A percentile compares a stretch with the other conserved stretches of the same genome.
phyloP scores from a whole-genome alignment of 2,888 invertebrate genomes.

The Tetranychus piercei region DNA sequence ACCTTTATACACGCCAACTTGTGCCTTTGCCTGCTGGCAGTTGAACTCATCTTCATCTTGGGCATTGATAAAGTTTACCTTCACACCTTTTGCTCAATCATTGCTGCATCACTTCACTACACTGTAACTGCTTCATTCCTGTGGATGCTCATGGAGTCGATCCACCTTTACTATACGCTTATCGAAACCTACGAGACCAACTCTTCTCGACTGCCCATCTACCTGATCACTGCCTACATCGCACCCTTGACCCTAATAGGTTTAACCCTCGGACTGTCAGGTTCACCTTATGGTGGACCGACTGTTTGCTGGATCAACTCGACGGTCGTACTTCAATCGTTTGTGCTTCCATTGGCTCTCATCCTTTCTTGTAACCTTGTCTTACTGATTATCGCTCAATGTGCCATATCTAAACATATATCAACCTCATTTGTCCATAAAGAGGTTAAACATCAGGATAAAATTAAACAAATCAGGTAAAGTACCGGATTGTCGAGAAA shows the following conservation, averaged over 20 bases:
- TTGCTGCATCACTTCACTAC: conserved; percentile 56
- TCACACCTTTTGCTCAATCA: conserved; percentile 62
- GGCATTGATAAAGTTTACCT: conserved; percentile 75
- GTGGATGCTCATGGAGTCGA: conserved; percentile 93
- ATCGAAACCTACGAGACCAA: conserved; percentile 83
- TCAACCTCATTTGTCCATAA: conserved; percentile 5
- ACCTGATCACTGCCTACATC: conserved; percentile 70
- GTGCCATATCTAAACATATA: not conserved
- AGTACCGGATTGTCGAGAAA: too few species aligned
- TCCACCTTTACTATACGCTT: conserved; percentile 83
- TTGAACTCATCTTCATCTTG: conserved; percentile 70
- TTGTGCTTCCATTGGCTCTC: conserved; percentile 70
- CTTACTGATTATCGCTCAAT: conserved; percentile 59
- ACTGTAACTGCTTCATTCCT: conserved; percentile 78
- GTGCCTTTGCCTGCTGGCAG: conserved; percentile 70
- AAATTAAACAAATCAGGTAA: conserved; percentile 8
- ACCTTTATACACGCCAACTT: conserved; percentile 90
- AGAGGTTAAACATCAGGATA: conserved; percentile 8
- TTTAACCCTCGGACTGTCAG: not conserved
- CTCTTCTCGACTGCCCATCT: conserved; percentile 69
- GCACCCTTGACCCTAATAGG: conserved; percentile 56
- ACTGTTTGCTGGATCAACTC: not conserved
- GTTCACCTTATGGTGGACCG: not conserved
- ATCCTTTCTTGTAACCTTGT: conserved; percentile 67
- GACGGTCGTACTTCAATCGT: conserved; percentile 32